Conservation (phyloP, 2,888 invertebrate genomes). For the Drosophila percnosoma region DNA sequence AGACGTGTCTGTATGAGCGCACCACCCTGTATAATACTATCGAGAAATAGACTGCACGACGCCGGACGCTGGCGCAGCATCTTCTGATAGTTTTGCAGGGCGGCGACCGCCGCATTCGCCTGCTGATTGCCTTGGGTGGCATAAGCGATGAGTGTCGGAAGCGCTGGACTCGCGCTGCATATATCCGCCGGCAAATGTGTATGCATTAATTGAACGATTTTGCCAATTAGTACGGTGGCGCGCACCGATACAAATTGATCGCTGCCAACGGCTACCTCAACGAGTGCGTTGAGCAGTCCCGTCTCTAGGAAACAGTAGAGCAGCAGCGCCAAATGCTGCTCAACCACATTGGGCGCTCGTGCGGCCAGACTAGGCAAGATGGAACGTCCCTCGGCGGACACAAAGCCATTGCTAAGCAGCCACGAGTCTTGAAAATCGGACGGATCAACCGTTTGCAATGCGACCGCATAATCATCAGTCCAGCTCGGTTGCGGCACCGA, state of each 20-base stretch:
- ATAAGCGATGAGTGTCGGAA: slow-evolving; percentile 92
- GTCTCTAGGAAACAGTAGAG: slow-evolving; percentile 95
- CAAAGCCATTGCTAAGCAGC: slow-evolving; percentile 96
- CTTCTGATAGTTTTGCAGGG: slow-evolving; percentile 91
- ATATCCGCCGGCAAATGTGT: slow-evolving; percentile 94
- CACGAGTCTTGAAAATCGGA: slow-evolving; percentile 93
- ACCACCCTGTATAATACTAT: slow-evolving; percentile 89
- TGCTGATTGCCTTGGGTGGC: slow-evolving; percentile 92
- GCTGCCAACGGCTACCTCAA: slow-evolving; percentile 95
- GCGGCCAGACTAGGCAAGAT: slow-evolving; percentile 94
- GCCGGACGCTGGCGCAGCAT: slow-evolving; percentile 93
- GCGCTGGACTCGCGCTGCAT: slow-evolving; percentile 92
- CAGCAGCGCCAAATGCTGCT: slow-evolving; percentile 95
- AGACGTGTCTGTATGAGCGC: slow-evolving; percentile 84
- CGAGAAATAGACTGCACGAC: slow-evolving; percentile 92
- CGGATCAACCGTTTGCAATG: slow-evolving; percentile 94
- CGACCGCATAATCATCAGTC: slow-evolving; percentile 96
- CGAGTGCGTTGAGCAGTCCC: slow-evolving; percentile 94
- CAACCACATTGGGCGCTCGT: slow-evolving; percentile 94
- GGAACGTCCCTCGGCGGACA: slow-evolving; percentile 95
- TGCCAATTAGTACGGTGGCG: slow-evolving; percentile 95
- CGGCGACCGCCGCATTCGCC: slow-evolving; percentile 93
- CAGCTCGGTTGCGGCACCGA: slow-evolving; percentile 95
- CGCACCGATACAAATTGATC: slow-evolving; percentile 96
- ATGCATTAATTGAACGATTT: slow-evolving; percentile 94